phyloP scores from a whole-genome alignment of 2,797 vertebrate genomes.

The Phrynocephalus forsythii region DNA sequence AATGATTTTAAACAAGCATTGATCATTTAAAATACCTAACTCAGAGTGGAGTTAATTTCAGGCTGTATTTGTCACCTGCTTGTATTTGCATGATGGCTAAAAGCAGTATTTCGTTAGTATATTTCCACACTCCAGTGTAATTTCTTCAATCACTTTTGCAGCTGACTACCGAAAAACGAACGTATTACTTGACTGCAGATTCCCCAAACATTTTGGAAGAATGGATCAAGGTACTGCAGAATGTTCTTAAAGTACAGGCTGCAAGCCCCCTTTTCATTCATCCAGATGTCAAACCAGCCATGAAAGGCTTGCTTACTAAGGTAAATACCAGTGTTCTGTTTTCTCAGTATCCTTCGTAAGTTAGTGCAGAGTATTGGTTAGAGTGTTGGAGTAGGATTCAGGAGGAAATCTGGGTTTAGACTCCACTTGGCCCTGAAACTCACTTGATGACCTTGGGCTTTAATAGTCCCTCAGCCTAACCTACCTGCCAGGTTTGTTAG shows the following conservation, averaged over 20 bases:
- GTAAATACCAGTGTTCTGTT: conserved; percentile 70
- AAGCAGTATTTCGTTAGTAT: background rate
- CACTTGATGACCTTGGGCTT: too few relatives aligned
- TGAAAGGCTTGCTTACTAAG: conserved; percentile 94
- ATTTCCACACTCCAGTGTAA: conserved; percentile 42
- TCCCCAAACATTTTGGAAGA: conserved; percentile 98
- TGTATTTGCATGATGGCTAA: background rate
- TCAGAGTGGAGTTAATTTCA: background rate
- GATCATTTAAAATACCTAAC: background rate
- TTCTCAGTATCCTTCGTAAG: background rate
- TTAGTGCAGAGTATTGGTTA: too few relatives aligned
- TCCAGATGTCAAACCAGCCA: conserved; percentile 86
- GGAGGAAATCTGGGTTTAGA: too few relatives aligned
- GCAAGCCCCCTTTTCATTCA: conserved; percentile 91
- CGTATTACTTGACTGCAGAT: conserved; percentile 94
- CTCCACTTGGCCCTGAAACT: too few relatives aligned
- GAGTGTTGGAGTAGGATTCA: too few relatives aligned
- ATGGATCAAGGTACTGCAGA: conserved; percentile 94
- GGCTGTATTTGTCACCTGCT: background rate
- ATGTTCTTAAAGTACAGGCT: conserved; percentile 90
- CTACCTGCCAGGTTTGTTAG: too few relatives aligned
- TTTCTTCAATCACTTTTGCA: conserved; percentile 64
- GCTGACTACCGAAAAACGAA: conserved; percentile 92
- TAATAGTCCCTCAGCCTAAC: too few relatives aligned
- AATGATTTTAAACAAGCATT: too few relatives aligned